phyloP scores from a whole-genome alignment of 2,888 invertebrate species.

The Nowickia ferox region DNA sequence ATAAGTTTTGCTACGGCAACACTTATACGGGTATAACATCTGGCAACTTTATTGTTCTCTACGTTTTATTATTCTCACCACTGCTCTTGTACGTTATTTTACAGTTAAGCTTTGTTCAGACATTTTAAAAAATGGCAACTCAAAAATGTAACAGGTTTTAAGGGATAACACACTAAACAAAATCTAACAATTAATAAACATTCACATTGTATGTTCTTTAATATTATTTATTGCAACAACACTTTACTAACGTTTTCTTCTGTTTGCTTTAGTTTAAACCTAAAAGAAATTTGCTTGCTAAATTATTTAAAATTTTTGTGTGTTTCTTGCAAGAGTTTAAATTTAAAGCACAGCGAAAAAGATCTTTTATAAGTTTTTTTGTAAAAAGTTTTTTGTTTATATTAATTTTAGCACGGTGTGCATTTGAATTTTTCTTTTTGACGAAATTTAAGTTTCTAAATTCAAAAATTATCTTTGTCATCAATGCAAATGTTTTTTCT shows the following conservation, averaged over 20 bases:
- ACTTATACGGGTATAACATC: too few relatives aligned
- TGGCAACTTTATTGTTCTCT: too few relatives aligned
- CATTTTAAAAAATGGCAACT: background rate
- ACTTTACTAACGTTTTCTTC: conserved; percentile 21
- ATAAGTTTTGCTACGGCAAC: too few relatives aligned
- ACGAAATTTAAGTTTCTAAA: conserved; percentile 12
- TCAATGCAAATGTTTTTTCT: conserved; percentile 68
- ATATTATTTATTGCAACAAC: background rate
- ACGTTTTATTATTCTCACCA: too few relatives aligned
- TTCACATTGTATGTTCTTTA: too few relatives aligned
- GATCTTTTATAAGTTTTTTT: background rate
- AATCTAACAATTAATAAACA: background rate
- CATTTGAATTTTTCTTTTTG: background rate
- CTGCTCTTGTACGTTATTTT: background rate
- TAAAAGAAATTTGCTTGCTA: conserved; percentile 10
- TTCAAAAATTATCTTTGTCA: conserved; percentile 53
- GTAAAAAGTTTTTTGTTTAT: background rate
- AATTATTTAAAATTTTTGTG: conserved; percentile 18
- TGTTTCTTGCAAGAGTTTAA: conserved; percentile 1
- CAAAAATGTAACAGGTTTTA: background rate
- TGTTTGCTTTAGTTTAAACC: background rate
- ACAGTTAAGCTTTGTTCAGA: background rate
- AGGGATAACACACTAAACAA: background rate
- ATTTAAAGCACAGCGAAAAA: background rate
- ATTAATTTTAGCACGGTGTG: background rate